These are phyloP conservation scores for Dicyrtomina minuta DNA, from an alignment of 2,888 invertebrate species.

Conservation along the genomic window DNA sequence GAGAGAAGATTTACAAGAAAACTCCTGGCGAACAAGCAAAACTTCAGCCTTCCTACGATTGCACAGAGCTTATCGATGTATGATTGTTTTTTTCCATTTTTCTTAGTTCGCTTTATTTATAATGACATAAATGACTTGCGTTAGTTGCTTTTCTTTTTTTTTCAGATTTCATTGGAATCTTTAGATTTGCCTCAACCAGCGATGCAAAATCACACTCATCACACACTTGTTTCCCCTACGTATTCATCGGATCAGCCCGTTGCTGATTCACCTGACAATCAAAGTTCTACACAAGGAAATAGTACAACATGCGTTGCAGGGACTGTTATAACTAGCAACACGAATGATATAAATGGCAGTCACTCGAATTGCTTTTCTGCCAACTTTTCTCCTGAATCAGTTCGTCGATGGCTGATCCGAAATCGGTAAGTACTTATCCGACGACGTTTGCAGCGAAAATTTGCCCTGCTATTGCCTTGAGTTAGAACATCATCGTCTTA, in stretches of 20 bases:
- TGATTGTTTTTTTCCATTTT: slow-evolving; percentile 55
- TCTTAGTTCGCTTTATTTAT: no score
- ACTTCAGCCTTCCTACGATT: slow-evolving; percentile 93
- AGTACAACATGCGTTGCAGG: slow-evolving; percentile 14
- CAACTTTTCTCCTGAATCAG: slow-evolving; percentile 51
- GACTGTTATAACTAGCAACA: slow-evolving; percentile 6
- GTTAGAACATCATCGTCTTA: no score
- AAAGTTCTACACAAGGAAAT: slow-evolving; percentile 41
- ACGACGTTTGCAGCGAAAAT: no score
- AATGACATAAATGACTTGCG: not conserved
- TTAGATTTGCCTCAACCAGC: slow-evolving; percentile 59
- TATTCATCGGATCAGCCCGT: slow-evolving; percentile 52
- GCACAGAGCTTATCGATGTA: slow-evolving; percentile 88
- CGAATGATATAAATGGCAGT: slow-evolving; percentile 12
- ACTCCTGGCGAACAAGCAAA: slow-evolving; percentile 83
- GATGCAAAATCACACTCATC: slow-evolving; percentile 44
- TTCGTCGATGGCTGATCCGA: slow-evolving; percentile 49
- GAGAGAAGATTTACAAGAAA: slow-evolving; percentile 87
- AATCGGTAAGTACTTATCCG: slow-evolving; percentile 41
- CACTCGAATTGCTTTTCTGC: slow-evolving; percentile 44
- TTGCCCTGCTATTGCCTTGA: no score
- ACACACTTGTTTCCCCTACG: slow-evolving; percentile 46
- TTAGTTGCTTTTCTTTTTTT: not conserved
- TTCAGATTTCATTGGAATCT: slow-evolving; percentile 65
- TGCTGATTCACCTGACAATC: slow-evolving; percentile 51